A percentile compares a stretch with the other conserved stretches of the same genome.
These are phyloP conservation scores for Grantiella picta DNA, from an alignment of 2,113 vertebrate genomes.

Conservation along the genomic window DNA sequence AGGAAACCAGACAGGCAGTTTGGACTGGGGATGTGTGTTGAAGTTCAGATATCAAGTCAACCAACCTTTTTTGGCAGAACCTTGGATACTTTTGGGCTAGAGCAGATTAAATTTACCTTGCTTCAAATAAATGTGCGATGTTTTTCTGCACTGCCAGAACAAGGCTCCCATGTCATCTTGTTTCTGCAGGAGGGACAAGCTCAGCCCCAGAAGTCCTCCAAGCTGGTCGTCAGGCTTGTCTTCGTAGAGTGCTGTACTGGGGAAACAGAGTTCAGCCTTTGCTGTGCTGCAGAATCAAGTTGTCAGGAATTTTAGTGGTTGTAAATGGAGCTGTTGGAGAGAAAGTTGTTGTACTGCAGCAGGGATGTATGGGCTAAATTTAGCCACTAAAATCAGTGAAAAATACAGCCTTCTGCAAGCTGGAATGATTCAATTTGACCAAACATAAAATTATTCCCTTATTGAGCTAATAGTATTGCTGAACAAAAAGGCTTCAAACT, in stretches of 20 bases:
- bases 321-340: not conserved
- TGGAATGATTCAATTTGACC: not conserved
- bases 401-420: not conserved
- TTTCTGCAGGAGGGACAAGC: not conserved
- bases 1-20: not conserved
- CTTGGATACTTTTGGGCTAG: not conserved
- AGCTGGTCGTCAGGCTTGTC: not conserved
- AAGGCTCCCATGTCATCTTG: not conserved
- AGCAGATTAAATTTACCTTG: not conserved
- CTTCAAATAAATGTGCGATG: not conserved
- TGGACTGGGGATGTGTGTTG: not conserved
- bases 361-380: not conserved
- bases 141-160: not conserved
- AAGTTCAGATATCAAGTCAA: not conserved
- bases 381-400: conserved; percentile 6
- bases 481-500: not conserved
- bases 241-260: not conserved
- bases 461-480: not conserved
- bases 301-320: not conserved
- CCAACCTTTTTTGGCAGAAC: not conserved
- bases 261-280: not conserved
- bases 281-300: not conserved
- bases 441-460: not conserved
- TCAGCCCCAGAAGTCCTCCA: not conserved
- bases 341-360: not conserved